Conservation (phyloP, 2,888 invertebrate species). For the Nymphalis polychloros region DNA sequence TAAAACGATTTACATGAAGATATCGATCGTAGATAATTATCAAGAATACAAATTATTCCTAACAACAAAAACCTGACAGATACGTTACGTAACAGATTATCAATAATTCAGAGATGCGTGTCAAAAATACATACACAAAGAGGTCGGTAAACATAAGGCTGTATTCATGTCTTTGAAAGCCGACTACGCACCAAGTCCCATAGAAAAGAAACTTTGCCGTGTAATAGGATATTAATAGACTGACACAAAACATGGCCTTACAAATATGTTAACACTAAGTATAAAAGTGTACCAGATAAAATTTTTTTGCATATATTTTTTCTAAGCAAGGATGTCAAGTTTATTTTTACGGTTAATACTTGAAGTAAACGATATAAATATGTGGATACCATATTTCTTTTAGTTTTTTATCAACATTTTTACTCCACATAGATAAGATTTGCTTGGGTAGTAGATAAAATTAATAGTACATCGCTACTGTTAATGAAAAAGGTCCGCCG, state of each 20-base stretch:
- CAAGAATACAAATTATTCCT: not conserved
- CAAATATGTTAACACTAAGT: not conserved
- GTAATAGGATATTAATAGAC: constrained; percentile 37
- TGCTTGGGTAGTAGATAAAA: too few relatives aligned
- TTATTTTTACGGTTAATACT: not conserved
- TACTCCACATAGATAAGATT: too few relatives aligned
- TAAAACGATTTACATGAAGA: too few relatives aligned
- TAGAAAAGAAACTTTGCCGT: constrained; percentile 32
- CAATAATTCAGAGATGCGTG: constrained; percentile 25
- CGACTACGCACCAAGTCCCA: constrained; percentile 15
- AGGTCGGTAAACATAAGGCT: constrained; percentile 12
- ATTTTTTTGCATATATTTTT: not conserved
- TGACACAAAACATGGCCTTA: constrained; percentile 11
- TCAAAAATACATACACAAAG: constrained; percentile 12
- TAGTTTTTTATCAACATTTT: too few relatives aligned
- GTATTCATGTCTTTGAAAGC: constrained; percentile 28
- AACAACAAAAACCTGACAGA: not conserved
- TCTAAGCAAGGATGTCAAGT: not conserved
- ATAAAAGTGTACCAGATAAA: not conserved
- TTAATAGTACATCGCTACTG: too few relatives aligned
- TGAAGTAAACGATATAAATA: too few relatives aligned
- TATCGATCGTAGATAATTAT: not conserved
- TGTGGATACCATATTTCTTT: too few relatives aligned
- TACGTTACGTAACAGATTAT: constrained; percentile 14
- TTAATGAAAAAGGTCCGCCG: too few relatives aligned